phyloP scores from a whole-genome alignment of 2,797 vertebrate genomes.

The Gila robusta region DNA sequence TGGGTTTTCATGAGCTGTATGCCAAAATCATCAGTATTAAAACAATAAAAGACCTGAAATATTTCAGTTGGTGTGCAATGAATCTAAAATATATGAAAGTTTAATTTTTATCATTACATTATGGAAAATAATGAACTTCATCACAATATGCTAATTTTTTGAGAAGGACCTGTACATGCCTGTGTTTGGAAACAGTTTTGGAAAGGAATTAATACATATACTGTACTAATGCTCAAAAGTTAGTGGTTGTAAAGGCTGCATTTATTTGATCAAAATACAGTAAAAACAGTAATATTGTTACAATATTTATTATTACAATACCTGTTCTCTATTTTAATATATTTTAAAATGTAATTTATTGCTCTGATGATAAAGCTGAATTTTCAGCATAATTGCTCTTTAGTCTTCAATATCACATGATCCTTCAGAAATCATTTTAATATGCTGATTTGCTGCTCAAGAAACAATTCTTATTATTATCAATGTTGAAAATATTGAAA shows the following conservation, averaged over 20 bases:
- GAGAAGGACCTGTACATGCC: too few species aligned
- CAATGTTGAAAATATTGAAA: not conserved
- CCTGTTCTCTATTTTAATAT: not conserved
- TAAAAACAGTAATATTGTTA: not conserved
- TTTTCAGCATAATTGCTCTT: not conserved
- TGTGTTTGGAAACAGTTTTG: conserved; percentile 1
- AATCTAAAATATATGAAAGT: too few species aligned
- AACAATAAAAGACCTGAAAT: too few species aligned
- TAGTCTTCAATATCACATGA: not conserved
- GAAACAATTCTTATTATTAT: not conserved
- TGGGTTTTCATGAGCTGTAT: too few species aligned
- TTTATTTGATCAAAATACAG: not conserved
- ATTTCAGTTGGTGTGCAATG: too few species aligned
- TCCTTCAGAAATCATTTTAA: not conserved
- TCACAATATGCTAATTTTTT: too few species aligned
- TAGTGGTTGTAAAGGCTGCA: not conserved
- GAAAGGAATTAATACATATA: not conserved
- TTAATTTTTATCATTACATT: too few species aligned
- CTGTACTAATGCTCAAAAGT: not conserved
- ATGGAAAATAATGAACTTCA: too few species aligned
- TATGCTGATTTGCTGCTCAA: not conserved
- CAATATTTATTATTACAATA: not conserved
- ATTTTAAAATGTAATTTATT: not conserved
- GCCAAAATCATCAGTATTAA: too few species aligned
- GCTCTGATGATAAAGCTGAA: not conserved